Evolutionary conservation across 1,140 invertebrate species (phyloP), one percentile per base, ranked within the genome.

Genomic region (Drosophila pseudoobscura): DNA sequence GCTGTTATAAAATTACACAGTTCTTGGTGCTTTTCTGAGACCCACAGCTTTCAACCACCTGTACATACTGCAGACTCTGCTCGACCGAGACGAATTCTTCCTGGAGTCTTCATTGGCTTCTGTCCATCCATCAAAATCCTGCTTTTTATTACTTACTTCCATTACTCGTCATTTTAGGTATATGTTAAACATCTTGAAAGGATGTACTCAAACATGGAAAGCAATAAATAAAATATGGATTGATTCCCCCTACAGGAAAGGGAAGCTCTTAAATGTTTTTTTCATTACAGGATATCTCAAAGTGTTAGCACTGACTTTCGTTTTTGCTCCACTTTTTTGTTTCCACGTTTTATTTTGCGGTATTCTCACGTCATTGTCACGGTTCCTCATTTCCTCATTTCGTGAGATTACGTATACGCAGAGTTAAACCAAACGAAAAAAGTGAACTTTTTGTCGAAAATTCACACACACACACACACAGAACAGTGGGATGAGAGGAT

Each of bases 351-450:
- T 39, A 39, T 50, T 45, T 51, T 58, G 17, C 29, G 43, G n/a
- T 15, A 13, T n/a, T 3, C 5, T 6, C 22, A n/a, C 15, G 43
- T n/a, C 46, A 63, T 63, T 55, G 57, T 60, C 64, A 78, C 62
- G 54, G 75, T 43, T 63, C 41, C 49, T 62, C 66, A 73, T 69
- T 79, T 62, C 50, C 55, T 59, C 66, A 73, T 73, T 79, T 65
- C 50, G 59, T 29, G 53, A 74, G 53, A 77, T 84, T 80, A 74
- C 82, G 68, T 74, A 77, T 74, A 79, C 80, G 80, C 61, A 80
- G 43, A 31, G 68, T 54, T 55, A 46, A 26, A 17, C 43, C 35
- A 39, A 39, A 51, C 35, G 44, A 29, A 58, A 31, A 46, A 53
- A 35, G 31, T 31, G 26, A 43, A 55, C 55, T 49, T 58, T 75